Conservation (phyloP, 2,113 vertebrate species). For the Chaetops frenatus region DNA sequence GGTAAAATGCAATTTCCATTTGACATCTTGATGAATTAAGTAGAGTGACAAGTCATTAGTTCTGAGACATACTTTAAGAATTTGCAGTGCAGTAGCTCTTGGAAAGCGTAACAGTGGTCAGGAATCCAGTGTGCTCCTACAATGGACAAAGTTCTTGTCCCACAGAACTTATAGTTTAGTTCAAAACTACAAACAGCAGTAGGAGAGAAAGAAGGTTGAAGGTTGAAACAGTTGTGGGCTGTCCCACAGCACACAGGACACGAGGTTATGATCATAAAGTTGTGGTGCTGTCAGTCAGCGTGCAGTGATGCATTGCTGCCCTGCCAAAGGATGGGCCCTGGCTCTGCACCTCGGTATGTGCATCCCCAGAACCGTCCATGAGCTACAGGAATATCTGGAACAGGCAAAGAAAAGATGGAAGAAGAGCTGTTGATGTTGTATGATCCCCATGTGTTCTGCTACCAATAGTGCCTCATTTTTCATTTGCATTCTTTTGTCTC, state of each 20-base stretch:
- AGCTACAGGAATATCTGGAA: not conserved
- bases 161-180: not conserved
- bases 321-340: not conserved
- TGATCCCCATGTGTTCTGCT: not conserved
- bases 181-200: not conserved
- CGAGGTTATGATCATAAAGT: fast-evolving
- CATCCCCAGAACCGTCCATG: not conserved
- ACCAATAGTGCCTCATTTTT: not conserved
- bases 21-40: not conserved
- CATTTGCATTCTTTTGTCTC: not conserved
- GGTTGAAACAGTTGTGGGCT: not conserved
- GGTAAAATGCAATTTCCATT: not conserved
- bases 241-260: not conserved
- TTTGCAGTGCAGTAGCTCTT: not conserved
- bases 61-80: not conserved
- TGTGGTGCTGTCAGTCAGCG: not conserved
- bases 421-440: not conserved
- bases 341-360: fast-evolving
- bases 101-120: not conserved
- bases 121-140: not conserved
- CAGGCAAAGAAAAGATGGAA: not conserved
- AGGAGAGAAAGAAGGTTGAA: not conserved
- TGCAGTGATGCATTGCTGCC: not conserved
- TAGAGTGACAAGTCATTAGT: not conserved
- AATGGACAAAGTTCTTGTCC: not conserved